Base-by-base conservation (phyloP, 2,113 vertebrate species). In the Atlantisia rogersi region DNA sequence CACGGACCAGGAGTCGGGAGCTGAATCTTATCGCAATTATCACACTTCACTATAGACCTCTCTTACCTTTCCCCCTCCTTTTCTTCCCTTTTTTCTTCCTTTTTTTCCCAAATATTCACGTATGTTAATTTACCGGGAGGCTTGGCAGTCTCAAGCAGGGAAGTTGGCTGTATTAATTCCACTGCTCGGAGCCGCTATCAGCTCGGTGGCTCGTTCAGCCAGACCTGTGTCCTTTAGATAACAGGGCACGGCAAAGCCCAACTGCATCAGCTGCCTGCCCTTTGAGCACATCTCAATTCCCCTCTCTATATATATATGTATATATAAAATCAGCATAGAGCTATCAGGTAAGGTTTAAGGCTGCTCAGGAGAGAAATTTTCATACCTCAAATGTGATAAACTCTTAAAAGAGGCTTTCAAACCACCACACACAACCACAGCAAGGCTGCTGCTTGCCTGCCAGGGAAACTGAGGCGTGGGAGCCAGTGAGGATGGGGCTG, bases 201-300 rank as follows among this genome's bases (percentile, higher is more conserved):
- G 91, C 83, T 88, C 83, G 7, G 8, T 7, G 2, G 76, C 88
- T 84, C 39, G 0, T 58, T 88, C 93, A 92, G 69, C 75, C 60
- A 77, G 64, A 50, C 64, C 91, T 96, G 82, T 55, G 74, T 80
- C 85, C 74, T 67, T 77, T 6, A 93, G 94, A 96, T 93, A 90
- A 94, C 14, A 1, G 78, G 70, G 53, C 78, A 64, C 58, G 48
- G 86, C 11, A 53, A 94, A 94, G 83, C 56, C 86, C 12, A 35
- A 46, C 73, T 39, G 46, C 77, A n/a, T 3, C 62, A 17, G 40
- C 87, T 29, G 22, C 81, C 69, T 63, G 82, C 44, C 89, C 92
- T 65, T 69, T 10, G 76, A 90, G 82, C 85, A 73, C 24, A 3
- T 44, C 88, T 67, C 94, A 50, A 16, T 20, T 37, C 28, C 37